A percentile compares a stretch with the other conserved stretches of the same genome.
Conservation (phyloP, 2,888 invertebrate genomes). For the Nipponacmea schrenckii region DNA sequence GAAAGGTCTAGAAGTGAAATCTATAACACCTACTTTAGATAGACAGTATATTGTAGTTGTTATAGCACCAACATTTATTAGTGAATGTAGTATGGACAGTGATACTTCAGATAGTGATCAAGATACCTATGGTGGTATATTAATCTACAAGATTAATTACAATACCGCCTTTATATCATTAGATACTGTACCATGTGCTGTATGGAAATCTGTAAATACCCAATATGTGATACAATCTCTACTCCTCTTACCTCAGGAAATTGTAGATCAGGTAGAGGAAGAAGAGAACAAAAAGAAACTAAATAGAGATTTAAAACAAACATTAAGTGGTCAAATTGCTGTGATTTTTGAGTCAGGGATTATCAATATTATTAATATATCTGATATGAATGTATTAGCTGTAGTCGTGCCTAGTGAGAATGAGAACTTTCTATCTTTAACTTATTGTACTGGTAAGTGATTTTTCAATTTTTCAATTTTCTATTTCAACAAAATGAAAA, state of each 20-base stretch:
- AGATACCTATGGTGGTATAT: slow-evolving; percentile 67
- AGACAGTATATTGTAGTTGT: slow-evolving; percentile 75
- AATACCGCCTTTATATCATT: slow-evolving; percentile 71
- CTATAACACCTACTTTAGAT: slow-evolving; percentile 78
- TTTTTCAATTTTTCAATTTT: slow-evolving; percentile 1
- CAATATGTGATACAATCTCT: slow-evolving; percentile 48
- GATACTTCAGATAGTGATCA: background rate
- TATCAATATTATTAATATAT: slow-evolving; percentile 78
- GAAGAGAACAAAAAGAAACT: slow-evolving; percentile 36
- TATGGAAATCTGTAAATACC: slow-evolving; percentile 35
- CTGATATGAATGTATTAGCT: slow-evolving; percentile 77
- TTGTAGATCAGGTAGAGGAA: slow-evolving; percentile 50
- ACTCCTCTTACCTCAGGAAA: slow-evolving; percentile 56
- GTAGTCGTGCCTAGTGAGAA: slow-evolving; percentile 69
- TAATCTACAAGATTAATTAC: slow-evolving; percentile 73
- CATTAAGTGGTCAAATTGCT: slow-evolving; percentile 71
- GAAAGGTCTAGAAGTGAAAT: slow-evolving; percentile 73
- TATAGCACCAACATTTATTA: slow-evolving; percentile 42
- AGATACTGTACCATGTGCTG: slow-evolving; percentile 74
- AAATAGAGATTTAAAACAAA: slow-evolving; percentile 9
- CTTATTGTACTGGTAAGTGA: slow-evolving; percentile 83
- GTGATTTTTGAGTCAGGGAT: slow-evolving; percentile 82
- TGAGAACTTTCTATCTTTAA: slow-evolving; percentile 79
- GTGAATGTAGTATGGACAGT: background rate
- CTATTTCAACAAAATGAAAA: too few species aligned